Base-by-base conservation (phyloP, 1,140 invertebrate genomes). In the Cyclargus thomasi region DNA sequence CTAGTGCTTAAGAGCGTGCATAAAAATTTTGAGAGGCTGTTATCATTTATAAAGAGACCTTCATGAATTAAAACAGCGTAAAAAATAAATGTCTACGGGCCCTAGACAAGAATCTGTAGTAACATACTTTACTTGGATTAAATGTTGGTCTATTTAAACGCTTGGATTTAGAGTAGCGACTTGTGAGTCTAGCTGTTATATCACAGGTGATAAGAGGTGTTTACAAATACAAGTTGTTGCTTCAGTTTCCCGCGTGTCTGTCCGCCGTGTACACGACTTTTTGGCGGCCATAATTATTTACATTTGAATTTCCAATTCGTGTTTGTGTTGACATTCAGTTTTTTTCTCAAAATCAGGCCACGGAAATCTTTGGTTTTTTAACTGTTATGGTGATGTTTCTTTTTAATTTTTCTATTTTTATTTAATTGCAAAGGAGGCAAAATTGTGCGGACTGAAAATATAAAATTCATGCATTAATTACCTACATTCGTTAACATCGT, bases 231-330 rank as follows among this genome's bases (percentile, higher is more conserved):
- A 62, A 22, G 63, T 67, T 63, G 64, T 36, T 53, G 18, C 59
- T 21, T 74, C 63, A 74, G 72, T 74, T 36, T 20, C 5, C 57
- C 66, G 53, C 72, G 72, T 69, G 72, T 65, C 69, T 63, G 65
- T 63, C 20, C 59, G 63, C 66, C 69, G 72, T 57, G 67, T 62
- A 53, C 53, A 69, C 69, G 72, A 63, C 65, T 67, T 69, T 23
- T 67, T 65, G 65, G 69, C 63, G 55, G 69, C 69, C 69, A 67
- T 70, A 53, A 65, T 70, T 63, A 36, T 39, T 39, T 21, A 39
- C 35, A 20, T 64, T 64, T 29, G 8, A 47, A 21, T 39, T 47
- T 64, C 17, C 17, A 64, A 35, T 63, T 10, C 17, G 17, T 7
- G 21, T 20, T 21, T 18, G 11, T 20, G n/a, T 55, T 17, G 53